Evolutionary conservation across 2,797 vertebrate genomes (phyloP).

Genomic region (Liparis tanakae): DNA sequence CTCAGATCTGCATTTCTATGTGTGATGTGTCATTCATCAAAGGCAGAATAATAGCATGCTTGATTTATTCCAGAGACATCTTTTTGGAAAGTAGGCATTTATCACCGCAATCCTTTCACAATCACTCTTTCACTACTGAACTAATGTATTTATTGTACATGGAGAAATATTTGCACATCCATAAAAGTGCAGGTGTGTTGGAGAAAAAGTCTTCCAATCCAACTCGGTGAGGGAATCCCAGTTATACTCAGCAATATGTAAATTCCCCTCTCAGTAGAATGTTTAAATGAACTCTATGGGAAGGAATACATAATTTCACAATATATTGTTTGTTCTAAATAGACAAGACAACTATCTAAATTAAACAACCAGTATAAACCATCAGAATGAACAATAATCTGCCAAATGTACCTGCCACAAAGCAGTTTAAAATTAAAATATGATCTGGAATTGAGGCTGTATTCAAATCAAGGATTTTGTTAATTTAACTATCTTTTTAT

Average conservation of each 20-base stretch:
- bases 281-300: neutral
- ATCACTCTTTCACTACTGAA: slow-evolving; percentile 39
- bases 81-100: slow-evolving; percentile 49
- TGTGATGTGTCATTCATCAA: slow-evolving; percentile 62
- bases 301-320: neutral
- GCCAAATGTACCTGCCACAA: neutral
- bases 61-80: slow-evolving; percentile 69
- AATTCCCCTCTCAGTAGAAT: neutral
- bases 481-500: neutral
- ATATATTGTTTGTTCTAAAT: neutral
- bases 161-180: neutral
- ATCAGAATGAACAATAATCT: neutral
- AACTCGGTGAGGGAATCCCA: slow-evolving; percentile 1
- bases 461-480: neutral
- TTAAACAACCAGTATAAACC: neutral
- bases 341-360: neutral
- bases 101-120: slow-evolving; percentile 50
- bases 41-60: slow-evolving; percentile 33
- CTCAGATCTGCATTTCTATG: slow-evolving; percentile 54
- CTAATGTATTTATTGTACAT: slow-evolving; percentile 28
- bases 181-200: slow-evolving; percentile 43
- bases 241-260: slow-evolving; percentile 23
- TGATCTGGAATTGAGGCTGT: too few species aligned
- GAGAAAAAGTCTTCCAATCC: slow-evolving; percentile 10
- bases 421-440: too few species aligned